Base-by-base conservation (phyloP, 2,113 vertebrate genomes). In the Macheiramphus alcinus region DNA sequence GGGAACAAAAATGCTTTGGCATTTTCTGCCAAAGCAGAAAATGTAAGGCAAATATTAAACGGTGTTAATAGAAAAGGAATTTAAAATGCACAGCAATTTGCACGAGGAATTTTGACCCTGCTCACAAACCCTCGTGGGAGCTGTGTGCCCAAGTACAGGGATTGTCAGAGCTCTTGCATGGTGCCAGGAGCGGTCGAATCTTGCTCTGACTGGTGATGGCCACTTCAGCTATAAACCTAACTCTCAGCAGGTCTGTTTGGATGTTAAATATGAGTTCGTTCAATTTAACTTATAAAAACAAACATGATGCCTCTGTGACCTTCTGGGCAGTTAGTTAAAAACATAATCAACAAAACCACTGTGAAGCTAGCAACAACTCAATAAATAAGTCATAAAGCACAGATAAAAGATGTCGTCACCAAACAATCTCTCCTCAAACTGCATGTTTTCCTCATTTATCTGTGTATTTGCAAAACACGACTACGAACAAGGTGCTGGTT, bases 401-500 rank as follows among this genome's bases (percentile, higher is more conserved):
- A 81, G 62, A 36, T 84, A 56, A 87, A 89, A 80, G 70, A 87
- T 48, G 9, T 43, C 14, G 42, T 90, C 74, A 45, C 36, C 66
- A 48, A 93, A 87, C 84, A 90, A n/a, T 74, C 81, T 85, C 87
- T 88, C 87, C 93, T 82, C 70, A 68, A 91, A 93, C 21, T 52
- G 58, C 13, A 3, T 17, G 21, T 40, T 95, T 91, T 84, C 70
- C 70, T 84, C 58, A 38, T 45, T 91, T 85, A 72, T 68, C 56
- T 36, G 52, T 68, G 23, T 96, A 43, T 93, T 95, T 95, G 43
- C 92, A 95, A 97, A 96, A 97, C 92, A 88, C 3, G 32, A 16
- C 34, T 36, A 13, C 50, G 71, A 87, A 36, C 70, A 82, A 81
- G 26, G 56, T 68, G 36, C 40, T 82, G 40, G 10, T 89, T 86